Evolutionary conservation across 2,888 invertebrate species (phyloP).

Genomic region (Branchipolynoe longqiensis): DNA sequence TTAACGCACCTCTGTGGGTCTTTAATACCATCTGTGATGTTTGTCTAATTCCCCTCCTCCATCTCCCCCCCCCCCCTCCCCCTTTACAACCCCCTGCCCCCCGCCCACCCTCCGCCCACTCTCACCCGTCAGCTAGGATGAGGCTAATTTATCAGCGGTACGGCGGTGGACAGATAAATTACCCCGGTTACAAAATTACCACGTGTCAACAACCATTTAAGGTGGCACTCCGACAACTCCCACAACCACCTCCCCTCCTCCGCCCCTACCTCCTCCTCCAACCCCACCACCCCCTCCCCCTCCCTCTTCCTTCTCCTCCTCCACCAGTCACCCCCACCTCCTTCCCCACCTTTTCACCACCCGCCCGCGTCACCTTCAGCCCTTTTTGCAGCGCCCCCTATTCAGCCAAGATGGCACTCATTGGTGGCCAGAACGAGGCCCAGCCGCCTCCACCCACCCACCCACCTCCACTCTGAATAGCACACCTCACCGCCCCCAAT

Average conservation of each 20-base stretch:
- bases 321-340: not conserved
- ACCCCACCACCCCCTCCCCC: not conserved
- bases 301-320: not conserved
- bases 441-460: not conserved
- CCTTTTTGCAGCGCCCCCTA: constrained; percentile 1
- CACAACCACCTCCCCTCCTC: not conserved
- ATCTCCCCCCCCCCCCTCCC: too few species aligned
- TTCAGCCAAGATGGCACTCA: constrained; percentile 19
- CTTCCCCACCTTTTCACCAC: not conserved
- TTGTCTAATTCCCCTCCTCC: constrained; percentile 26
- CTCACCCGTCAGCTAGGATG: constrained; percentile 40
- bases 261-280: not conserved
- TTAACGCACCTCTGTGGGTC: not conserved
- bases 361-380: too few species aligned
- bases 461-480: constrained; percentile 11
- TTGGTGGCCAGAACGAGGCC: not conserved
- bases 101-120: too few species aligned
- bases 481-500: constrained; percentile 23
- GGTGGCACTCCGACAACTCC: constrained; percentile 6
- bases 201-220: constrained; percentile 54
- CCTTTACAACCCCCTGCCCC: too few species aligned
- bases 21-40: constrained; percentile 57
- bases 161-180: constrained; percentile 54
- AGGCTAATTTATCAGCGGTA: constrained; percentile 39
- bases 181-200: constrained; percentile 49